Conservation (phyloP, 2,797 vertebrate genomes). For the Decapterus maruadsi region DNA sequence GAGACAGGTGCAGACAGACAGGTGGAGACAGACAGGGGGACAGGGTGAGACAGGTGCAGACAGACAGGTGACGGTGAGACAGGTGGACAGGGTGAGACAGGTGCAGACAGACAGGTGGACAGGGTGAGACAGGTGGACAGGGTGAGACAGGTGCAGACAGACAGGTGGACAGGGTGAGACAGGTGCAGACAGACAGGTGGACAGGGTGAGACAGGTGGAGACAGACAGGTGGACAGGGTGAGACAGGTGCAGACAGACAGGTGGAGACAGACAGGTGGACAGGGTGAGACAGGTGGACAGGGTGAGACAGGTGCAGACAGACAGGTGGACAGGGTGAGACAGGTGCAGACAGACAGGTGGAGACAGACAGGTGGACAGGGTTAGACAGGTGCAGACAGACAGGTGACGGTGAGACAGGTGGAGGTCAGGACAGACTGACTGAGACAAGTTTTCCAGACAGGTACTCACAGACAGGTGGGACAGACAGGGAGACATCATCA, state of each 20-base stretch:
- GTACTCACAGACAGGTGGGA: slow-evolving; percentile 76
- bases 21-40: no score
- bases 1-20: neutral
- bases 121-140: no score
- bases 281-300: slow-evolving; percentile 4
- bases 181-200: neutral
- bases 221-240: no score
- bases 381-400: neutral
- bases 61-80: neutral
- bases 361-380: no score
- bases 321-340: neutral
- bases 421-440: slow-evolving; percentile 84
- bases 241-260: slow-evolving; percentile 1
- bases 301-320: neutral
- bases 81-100: neutral
- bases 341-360: neutral
- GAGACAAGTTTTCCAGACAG: slow-evolving; percentile 86
- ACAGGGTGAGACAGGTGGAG: neutral
- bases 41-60: neutral
- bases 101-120: no score
- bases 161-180: neutral
- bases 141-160: no score
- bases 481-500: neutral
- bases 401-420: no score
- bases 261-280: neutral